A percentile compares a stretch with the other conserved stretches of the same genome.
Evolutionary conservation across 2,113 vertebrate species (phyloP).

Genomic region (Sciurus niger): DNA sequence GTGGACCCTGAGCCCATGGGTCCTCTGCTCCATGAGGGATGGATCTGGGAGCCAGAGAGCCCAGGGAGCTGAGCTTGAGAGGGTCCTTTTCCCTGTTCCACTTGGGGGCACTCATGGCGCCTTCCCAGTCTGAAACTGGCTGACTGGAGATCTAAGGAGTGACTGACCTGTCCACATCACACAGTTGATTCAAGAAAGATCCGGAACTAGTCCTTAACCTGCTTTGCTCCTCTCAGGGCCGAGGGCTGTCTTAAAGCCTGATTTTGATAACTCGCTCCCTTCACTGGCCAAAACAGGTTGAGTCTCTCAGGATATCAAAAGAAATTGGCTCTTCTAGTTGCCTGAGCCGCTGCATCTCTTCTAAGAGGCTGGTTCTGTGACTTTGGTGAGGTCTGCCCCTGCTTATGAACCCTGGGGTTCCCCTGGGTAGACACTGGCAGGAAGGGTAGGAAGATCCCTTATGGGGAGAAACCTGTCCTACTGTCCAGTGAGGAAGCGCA

Average conservation of each 20-base stretch:
- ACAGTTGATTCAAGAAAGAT: background rate
- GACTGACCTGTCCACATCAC: background rate
- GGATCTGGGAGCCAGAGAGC: background rate
- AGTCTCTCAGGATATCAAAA: background rate
- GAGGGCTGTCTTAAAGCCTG: background rate
- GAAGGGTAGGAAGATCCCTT: background rate
- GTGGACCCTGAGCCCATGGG: background rate
- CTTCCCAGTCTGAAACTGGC: background rate
- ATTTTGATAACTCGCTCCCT: background rate
- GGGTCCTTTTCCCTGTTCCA: background rate
- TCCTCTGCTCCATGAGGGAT: background rate
- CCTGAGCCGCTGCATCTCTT: background rate
- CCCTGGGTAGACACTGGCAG: background rate
- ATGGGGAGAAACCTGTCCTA: background rate
- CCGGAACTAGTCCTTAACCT: background rate
- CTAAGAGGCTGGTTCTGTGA: background rate
- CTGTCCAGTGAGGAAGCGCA: accelerated
- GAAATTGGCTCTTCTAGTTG: background rate
- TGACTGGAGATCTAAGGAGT: background rate
- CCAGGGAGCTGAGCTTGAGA: background rate
- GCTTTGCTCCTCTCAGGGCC: background rate
- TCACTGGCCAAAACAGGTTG: background rate
- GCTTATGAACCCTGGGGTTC: background rate
- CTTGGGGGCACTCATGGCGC: too few relatives aligned
- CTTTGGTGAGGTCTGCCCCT: background rate